Conservation (phyloP, 2,888 invertebrate species). For the Cenopis cana region DNA sequence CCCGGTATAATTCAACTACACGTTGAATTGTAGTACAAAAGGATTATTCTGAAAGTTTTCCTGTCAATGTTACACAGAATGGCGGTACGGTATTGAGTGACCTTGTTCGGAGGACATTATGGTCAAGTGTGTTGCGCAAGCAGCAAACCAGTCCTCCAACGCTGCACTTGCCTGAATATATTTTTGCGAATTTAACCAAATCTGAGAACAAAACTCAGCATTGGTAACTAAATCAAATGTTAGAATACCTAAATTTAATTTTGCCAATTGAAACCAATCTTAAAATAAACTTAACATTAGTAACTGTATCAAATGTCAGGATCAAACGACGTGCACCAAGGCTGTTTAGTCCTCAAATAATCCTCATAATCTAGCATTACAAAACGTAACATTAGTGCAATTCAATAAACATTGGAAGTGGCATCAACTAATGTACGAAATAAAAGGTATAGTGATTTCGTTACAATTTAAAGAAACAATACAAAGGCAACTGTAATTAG, state of each 20-base stretch:
- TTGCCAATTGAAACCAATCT: neutral
- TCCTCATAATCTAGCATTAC: neutral
- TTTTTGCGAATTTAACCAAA: neutral
- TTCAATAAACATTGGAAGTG: neutral
- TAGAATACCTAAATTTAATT: neutral
- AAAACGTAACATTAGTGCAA: no score
- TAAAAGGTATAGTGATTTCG: neutral
- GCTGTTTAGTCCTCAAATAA: neutral
- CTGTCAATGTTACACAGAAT: neutral
- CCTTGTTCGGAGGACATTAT: conserved; percentile 30
- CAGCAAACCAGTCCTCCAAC: conserved; percentile 19
- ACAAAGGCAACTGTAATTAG: no score
- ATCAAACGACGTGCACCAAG: neutral
- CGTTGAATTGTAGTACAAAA: neutral
- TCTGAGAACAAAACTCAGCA: neutral
- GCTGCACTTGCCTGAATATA: neutral
- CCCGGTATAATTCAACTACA: neutral
- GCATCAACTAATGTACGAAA: neutral
- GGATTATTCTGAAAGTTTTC: neutral
- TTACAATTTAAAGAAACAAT: no score
- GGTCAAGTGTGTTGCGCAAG: conserved; percentile 31
- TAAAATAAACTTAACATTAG: neutral
- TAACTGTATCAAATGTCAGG: neutral
- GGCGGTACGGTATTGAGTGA: conserved; percentile 5
- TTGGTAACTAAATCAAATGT: conserved; percentile 5